A percentile compares a stretch with the other conserved stretches of the same genome.
phyloP scores from a whole-genome alignment of 1,140 invertebrate genomes.

The Anoplophora glabripennis region DNA sequence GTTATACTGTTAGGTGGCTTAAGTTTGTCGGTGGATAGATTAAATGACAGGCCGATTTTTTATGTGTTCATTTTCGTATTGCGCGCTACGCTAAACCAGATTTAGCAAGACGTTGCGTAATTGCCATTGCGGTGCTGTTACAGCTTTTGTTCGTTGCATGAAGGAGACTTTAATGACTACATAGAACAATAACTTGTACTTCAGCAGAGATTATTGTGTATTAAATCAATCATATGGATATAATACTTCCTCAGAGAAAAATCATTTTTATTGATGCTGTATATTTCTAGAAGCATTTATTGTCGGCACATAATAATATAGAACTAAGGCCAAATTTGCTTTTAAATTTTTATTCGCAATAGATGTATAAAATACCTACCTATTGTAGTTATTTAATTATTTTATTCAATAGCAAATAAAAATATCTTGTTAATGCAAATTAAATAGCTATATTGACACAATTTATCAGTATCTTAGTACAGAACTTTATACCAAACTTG shows the following conservation, averaged over 20 bases:
- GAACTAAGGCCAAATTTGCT: too few relatives aligned
- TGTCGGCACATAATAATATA: background rate
- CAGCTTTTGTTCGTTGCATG: background rate
- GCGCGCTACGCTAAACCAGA: constrained; percentile 13
- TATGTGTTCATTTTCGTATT: constrained; percentile 26
- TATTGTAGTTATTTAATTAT: too few relatives aligned
- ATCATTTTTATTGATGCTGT: background rate
- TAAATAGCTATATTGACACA: too few relatives aligned
- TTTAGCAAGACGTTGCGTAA: constrained; percentile 17
- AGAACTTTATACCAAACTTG: too few relatives aligned
- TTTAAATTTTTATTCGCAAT: too few relatives aligned
- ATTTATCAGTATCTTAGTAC: too few relatives aligned
- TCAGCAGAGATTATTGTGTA: background rate
- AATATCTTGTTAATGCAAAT: too few relatives aligned
- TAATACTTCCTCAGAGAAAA: background rate
- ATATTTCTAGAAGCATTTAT: background rate
- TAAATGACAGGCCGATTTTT: constrained; percentile 28
- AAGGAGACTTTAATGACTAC: constrained; percentile 19
- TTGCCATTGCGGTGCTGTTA: constrained; percentile 15
- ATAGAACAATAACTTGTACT: constrained; percentile 16
- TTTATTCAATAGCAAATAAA: too few relatives aligned
- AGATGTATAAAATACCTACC: too few relatives aligned
- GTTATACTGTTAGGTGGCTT: constrained; percentile 31
- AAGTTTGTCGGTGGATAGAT: constrained; percentile 22
- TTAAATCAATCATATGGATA: background rate